Conservation (phyloP, 30 jellyfish, hydroid and myxozoan species). For the Mastigias papua region DNA sequence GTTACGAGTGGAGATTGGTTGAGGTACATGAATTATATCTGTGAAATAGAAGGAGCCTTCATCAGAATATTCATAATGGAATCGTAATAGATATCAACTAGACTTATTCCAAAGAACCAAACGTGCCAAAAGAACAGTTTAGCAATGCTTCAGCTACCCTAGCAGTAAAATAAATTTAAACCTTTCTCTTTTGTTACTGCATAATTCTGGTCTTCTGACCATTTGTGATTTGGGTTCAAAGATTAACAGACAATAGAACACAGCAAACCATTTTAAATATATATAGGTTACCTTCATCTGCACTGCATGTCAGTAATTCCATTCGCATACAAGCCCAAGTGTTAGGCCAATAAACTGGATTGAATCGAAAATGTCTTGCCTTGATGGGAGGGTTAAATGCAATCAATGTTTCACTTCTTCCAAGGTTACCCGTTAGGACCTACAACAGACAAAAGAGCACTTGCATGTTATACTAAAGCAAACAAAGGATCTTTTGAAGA, state of each 20-base stretch:
- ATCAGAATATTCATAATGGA: too few relatives aligned
- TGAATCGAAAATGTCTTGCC: constrained; percentile 40
- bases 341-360: constrained; percentile 30
- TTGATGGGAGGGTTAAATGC: constrained; percentile 30
- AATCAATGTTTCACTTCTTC: constrained; percentile 2
- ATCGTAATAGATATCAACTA: too few relatives aligned
- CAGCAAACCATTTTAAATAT: neutral
- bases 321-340: constrained; percentile 43
- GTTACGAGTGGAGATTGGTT: constrained; percentile 79
- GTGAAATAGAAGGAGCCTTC: neutral
- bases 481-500: too few relatives aligned
- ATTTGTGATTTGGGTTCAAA: too few relatives aligned
- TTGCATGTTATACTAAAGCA: too few relatives aligned
- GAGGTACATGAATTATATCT: constrained; percentile 48
- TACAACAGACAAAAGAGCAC: neutral
- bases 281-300: constrained; percentile 42
- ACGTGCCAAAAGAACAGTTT: too few relatives aligned
- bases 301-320: constrained; percentile 50
- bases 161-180: too few relatives aligned
- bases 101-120: too few relatives aligned
- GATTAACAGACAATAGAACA: too few relatives aligned
- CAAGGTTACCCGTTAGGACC: neutral
- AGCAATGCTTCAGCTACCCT: too few relatives aligned
- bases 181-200: too few relatives aligned
- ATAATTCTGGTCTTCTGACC: too few relatives aligned